Percentiles rank a stretch among this genome's conserved stretches.
These are phyloP conservation scores for Notoglanidium macrostoma DNA, from an alignment of 2,797 vertebrate species.

Conservation along the genomic window DNA sequence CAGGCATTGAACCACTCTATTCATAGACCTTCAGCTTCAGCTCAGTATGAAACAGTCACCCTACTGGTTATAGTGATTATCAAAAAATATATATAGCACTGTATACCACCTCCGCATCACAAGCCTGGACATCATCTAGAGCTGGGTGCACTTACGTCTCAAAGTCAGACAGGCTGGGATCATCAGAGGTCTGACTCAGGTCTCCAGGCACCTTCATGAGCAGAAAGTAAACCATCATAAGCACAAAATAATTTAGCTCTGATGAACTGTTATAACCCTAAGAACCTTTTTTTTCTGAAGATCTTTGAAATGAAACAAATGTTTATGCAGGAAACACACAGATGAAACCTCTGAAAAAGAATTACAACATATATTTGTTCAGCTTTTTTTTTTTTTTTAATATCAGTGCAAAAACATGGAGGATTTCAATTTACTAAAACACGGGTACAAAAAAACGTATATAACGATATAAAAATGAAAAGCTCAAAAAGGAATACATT, in stretches of 20 bases:
- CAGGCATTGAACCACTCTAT: slow-evolving; percentile 28
- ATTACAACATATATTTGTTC: neutral
- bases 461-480: neutral
- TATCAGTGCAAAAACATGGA: neutral
- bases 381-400: neutral
- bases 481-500: slow-evolving; percentile 3
- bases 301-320: neutral
- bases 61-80: slow-evolving; percentile 34
- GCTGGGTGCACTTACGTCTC: slow-evolving; percentile 86
- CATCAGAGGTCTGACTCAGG: slow-evolving; percentile 97
- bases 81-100: slow-evolving; percentile 3
- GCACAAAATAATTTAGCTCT: neutral
- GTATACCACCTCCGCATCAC: slow-evolving; percentile 5
- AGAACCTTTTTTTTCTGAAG: neutral
- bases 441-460: neutral
- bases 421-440: neutral
- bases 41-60: neutral
- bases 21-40: slow-evolving; percentile 26
- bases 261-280: neutral
- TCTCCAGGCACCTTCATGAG: slow-evolving; percentile 88
- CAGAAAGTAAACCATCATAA: neutral
- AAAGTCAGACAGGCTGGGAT: slow-evolving; percentile 97
- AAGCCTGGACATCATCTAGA: neutral
- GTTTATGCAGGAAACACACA: neutral
- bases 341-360: neutral